These are phyloP conservation scores for Tipula confusa DNA, from an alignment of 2,888 invertebrate genomes.

Conservation along the genomic window DNA sequence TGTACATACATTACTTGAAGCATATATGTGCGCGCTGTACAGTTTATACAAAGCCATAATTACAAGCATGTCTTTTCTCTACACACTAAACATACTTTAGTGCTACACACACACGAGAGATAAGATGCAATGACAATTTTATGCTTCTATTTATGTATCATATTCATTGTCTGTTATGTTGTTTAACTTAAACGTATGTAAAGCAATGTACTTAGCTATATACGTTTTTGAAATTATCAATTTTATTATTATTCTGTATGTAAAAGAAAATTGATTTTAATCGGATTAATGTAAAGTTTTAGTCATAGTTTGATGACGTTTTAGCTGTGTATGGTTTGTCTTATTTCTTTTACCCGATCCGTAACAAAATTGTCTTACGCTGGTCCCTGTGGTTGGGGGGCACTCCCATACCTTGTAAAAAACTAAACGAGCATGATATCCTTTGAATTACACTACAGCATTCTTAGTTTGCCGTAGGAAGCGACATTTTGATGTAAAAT, in stretches of 20 bases:
- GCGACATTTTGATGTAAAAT: too few species aligned
- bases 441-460: too few species aligned
- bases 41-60: not conserved
- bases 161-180: not conserved
- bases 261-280: not conserved
- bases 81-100: too few species aligned
- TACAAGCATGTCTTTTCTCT: too few species aligned
- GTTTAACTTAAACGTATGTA: not conserved
- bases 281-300: not conserved
- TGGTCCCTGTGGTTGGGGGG: too few species aligned
- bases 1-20: not conserved
- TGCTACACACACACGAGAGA: not conserved
- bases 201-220: not conserved
- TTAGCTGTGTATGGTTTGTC: too few species aligned
- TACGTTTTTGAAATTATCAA: not conserved
- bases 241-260: not conserved
- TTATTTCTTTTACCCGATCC: too few species aligned
- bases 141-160: not conserved
- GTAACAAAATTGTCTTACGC: too few species aligned
- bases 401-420: too few species aligned
- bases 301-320: not conserved
- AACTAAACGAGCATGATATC: too few species aligned
- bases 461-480: too few species aligned
- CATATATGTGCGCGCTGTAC: not conserved
- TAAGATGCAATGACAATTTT: not conserved